phyloP scores from a whole-genome alignment of 2,888 invertebrate species.

The Dryocosmus kuriphilus region DNA sequence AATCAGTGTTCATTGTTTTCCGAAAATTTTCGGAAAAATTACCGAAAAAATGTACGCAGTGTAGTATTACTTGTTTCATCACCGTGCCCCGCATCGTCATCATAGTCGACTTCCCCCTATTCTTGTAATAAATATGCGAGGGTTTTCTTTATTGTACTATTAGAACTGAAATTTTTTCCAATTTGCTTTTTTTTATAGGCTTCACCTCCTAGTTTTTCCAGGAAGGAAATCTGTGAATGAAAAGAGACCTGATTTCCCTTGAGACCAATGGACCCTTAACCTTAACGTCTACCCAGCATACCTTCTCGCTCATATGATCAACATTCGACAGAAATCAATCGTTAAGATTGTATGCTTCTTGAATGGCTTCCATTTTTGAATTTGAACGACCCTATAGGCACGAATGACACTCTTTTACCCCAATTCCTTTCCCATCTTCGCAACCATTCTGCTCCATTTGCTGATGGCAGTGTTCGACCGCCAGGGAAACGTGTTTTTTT shows the following conservation, averaged over 20 bases:
- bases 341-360: constrained; percentile 39
- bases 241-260: constrained; percentile 70
- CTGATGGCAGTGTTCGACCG: constrained; percentile 25
- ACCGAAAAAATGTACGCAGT: too few species aligned
- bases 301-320: constrained; percentile 46
- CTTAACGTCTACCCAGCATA: constrained; percentile 55
- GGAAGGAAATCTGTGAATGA: constrained; percentile 55
- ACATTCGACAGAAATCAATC: constrained; percentile 51
- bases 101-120: background rate
- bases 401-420: constrained; percentile 40
- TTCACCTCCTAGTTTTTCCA: constrained; percentile 21
- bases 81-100: too few species aligned
- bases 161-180: background rate
- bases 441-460: constrained; percentile 42
- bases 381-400: constrained; percentile 50
- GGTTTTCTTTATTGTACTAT: background rate
- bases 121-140: background rate
- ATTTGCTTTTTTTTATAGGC: constrained; percentile 5
- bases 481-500: background rate
- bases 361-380: constrained; percentile 50
- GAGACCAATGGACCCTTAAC: constrained; percentile 67
- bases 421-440: constrained; percentile 40
- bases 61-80: too few species aligned
- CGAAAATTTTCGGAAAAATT: too few species aligned
- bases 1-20: too few species aligned